These are phyloP conservation scores for Rhipidura dahli DNA, from an alignment of 2,113 vertebrate genomes.

Conservation along the genomic window DNA sequence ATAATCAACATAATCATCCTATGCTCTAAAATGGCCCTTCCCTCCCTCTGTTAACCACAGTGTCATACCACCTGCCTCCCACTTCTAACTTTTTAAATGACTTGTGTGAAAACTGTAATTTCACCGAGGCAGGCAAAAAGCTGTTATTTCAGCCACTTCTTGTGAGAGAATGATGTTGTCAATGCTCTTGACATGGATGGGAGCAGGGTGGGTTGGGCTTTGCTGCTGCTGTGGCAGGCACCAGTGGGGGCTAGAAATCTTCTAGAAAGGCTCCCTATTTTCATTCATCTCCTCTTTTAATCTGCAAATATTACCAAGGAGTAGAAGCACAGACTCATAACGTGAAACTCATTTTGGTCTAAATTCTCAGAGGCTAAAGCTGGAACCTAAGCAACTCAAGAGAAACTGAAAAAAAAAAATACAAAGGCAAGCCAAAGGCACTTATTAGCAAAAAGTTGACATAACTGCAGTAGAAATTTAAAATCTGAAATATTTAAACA, in stretches of 20 bases:
- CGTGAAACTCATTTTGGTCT: background rate
- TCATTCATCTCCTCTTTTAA: background rate
- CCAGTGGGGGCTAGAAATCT: background rate
- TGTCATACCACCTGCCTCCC: background rate
- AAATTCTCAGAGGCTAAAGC: background rate
- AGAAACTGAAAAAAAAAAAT: background rate
- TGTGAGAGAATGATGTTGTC: background rate
- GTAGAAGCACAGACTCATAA: background rate
- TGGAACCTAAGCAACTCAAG: background rate
- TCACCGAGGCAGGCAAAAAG: background rate
- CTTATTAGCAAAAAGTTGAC: background rate
- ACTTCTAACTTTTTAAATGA: background rate
- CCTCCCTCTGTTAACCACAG: background rate
- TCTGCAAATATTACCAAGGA: background rate
- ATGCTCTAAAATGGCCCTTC: background rate
- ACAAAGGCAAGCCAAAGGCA: background rate
- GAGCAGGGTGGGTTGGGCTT: background rate
- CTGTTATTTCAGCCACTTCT: background rate
- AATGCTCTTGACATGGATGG: background rate
- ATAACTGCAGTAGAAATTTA: background rate
- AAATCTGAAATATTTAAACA: background rate
- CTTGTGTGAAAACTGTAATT: background rate
- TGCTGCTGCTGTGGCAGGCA: background rate
- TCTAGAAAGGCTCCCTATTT: background rate
- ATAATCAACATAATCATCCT: background rate